A percentile compares a stretch with the other conserved stretches of the same genome.
phyloP scores from a whole-genome alignment of 2,888 invertebrate genomes.

The Mactromeris polynyma region DNA sequence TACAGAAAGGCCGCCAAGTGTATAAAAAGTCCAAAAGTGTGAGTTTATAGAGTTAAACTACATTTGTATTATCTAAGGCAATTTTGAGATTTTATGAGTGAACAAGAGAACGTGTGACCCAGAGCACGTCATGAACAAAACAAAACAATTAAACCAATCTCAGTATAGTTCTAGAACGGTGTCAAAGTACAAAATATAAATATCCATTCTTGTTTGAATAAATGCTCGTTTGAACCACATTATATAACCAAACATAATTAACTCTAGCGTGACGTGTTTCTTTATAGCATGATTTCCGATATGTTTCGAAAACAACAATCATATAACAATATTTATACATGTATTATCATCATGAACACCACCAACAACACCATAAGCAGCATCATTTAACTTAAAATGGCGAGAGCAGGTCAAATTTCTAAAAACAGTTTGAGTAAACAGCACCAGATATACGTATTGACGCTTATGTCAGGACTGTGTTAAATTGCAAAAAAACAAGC shows the following conservation, averaged over 20 bases:
- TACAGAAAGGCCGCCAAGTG: too few relatives aligned
- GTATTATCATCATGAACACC: not conserved
- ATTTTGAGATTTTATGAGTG: not conserved
- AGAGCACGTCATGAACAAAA: too few relatives aligned
- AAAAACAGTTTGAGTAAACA: too few relatives aligned
- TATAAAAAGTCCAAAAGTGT: too few relatives aligned
- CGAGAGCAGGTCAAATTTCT: too few relatives aligned
- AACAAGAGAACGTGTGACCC: not conserved
- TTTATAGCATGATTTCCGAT: not conserved
- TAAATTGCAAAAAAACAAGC: not conserved
- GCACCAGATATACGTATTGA: not conserved
- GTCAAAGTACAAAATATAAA: not conserved
- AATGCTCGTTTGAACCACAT: not conserved
- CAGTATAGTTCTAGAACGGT: not conserved
- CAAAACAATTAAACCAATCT: too few relatives aligned
- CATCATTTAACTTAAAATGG: too few relatives aligned
- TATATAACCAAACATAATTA: not conserved
- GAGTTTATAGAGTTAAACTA: too few relatives aligned
- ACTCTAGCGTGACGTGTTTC: not conserved
- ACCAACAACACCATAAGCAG: not conserved
- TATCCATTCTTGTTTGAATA: not conserved
- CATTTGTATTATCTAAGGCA: not conserved
- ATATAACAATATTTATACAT: not conserved
- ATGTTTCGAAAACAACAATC: not conserved
- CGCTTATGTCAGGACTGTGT: not conserved